phyloP scores from a whole-genome alignment of 2,113 vertebrate genomes.

The Sturnira hondurensis region DNA sequence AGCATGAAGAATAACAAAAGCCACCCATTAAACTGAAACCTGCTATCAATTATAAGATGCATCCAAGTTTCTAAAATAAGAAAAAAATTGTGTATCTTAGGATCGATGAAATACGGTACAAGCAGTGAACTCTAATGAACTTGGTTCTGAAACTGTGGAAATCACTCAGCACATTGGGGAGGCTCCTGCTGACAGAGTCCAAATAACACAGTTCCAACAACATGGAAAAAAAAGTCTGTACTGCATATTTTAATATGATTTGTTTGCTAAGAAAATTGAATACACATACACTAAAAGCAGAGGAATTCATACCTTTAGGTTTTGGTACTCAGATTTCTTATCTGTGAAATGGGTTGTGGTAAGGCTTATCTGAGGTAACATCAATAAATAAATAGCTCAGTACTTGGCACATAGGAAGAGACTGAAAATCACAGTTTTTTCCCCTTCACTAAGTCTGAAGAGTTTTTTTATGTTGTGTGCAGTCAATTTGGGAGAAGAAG shows the following conservation, averaged over 20 bases:
- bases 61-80: slow-evolving; percentile 14
- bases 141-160: slow-evolving; percentile 60
- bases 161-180: slow-evolving; percentile 60
- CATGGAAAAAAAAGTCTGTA: slow-evolving; percentile 50
- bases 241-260: slow-evolving; percentile 54
- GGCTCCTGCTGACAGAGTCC: slow-evolving; percentile 53
- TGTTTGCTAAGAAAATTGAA: slow-evolving; percentile 56
- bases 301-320: not conserved
- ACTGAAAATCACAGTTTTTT: not conserved
- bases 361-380: not conserved
- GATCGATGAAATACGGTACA: slow-evolving; percentile 60
- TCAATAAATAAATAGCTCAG: not conserved
- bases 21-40: not conserved
- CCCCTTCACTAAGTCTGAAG: not conserved
- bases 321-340: not conserved
- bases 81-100: not conserved
- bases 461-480: not conserved
- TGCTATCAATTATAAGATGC: not conserved
- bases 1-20: not conserved
- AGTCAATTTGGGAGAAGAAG: not conserved
- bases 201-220: slow-evolving; percentile 54
- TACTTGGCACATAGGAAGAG: not conserved
- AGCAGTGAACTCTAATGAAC: slow-evolving; percentile 57
- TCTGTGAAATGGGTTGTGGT: not conserved
- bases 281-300: not conserved